Percentiles rank a stretch among this genome's conserved stretches.
phyloP scores from a whole-genome alignment of 2,113 vertebrate species.

The Azemiops feae region DNA sequence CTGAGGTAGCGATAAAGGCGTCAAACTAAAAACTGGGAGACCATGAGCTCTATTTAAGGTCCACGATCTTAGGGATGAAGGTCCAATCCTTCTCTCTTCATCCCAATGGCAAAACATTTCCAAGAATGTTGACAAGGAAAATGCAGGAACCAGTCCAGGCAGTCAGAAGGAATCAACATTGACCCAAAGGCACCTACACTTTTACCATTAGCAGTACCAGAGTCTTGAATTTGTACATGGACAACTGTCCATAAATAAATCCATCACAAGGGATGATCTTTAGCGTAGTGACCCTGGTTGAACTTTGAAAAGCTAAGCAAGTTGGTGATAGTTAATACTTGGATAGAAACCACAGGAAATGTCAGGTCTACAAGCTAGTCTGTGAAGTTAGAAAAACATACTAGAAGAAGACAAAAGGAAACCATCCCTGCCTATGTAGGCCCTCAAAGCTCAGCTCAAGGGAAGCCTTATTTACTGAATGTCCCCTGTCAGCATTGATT shows the following conservation, averaged over 20 bases:
- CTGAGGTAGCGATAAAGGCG: background rate
- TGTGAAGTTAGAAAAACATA: background rate
- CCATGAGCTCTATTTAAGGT: background rate
- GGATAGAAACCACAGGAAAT: too few species aligned
- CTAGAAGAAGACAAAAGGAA: background rate
- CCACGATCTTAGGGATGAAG: background rate
- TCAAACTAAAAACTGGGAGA: background rate
- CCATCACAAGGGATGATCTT: background rate
- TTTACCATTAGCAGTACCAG: background rate
- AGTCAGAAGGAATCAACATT: background rate
- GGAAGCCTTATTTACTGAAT: background rate
- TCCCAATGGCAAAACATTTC: background rate
- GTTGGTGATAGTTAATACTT: too few species aligned
- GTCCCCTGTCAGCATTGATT: background rate
- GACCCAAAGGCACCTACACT: background rate
- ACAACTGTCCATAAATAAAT: background rate
- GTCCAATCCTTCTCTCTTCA: background rate
- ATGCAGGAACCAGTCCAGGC: background rate
- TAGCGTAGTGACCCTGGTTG: background rate
- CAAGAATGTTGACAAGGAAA: background rate
- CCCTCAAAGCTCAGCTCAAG: background rate
- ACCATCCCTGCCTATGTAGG: background rate
- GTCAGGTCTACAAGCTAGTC: background rate
- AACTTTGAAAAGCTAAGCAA: background rate
- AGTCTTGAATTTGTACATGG: background rate